Evolutionary conservation across 2,113 vertebrate species (phyloP).

Genomic region (Lethenteron reissneri): DNA sequence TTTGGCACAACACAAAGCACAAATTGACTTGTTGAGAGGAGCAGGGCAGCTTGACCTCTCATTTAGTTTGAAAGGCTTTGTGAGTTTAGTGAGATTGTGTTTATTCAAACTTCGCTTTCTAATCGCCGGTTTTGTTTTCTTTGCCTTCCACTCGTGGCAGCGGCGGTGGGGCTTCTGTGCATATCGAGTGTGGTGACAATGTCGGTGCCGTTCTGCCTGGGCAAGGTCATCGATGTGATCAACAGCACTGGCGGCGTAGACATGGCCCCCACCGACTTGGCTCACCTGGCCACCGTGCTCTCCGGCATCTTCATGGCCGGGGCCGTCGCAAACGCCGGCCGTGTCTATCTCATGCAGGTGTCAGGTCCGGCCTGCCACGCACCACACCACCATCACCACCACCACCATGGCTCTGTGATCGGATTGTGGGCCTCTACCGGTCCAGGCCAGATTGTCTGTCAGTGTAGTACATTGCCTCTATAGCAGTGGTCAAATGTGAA

Average conservation of each 20-base stretch:
- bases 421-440: too few relatives aligned
- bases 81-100: too few relatives aligned
- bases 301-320: conserved; percentile 62
- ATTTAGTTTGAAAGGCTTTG: too few relatives aligned
- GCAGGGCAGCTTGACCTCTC: too few relatives aligned
- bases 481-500: too few relatives aligned
- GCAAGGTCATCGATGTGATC: conserved; percentile 71
- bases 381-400: too few relatives aligned
- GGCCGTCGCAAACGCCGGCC: conserved; percentile 53
- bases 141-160: conserved; percentile 20
- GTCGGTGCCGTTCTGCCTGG: conserved; percentile 81
- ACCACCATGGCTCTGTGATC: too few relatives aligned
- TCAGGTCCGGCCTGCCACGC: conserved; percentile 35
- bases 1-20: too few relatives aligned
- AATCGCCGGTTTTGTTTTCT: neutral
- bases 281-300: conserved; percentile 44
- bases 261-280: conserved; percentile 33
- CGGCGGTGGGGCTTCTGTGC: conserved; percentile 59
- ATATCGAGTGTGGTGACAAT: conserved; percentile 79
- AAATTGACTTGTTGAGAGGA: too few relatives aligned
- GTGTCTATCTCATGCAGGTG: conserved; percentile 80
- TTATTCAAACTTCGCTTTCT: too few relatives aligned
- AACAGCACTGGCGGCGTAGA: conserved; percentile 17
- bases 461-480: too few relatives aligned
- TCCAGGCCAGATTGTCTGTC: too few relatives aligned